Evolutionary conservation across 2,113 vertebrate genomes (phyloP), one percentile per base, ranked within the genome.

Genomic region (Pollachius pollachius): DNA sequence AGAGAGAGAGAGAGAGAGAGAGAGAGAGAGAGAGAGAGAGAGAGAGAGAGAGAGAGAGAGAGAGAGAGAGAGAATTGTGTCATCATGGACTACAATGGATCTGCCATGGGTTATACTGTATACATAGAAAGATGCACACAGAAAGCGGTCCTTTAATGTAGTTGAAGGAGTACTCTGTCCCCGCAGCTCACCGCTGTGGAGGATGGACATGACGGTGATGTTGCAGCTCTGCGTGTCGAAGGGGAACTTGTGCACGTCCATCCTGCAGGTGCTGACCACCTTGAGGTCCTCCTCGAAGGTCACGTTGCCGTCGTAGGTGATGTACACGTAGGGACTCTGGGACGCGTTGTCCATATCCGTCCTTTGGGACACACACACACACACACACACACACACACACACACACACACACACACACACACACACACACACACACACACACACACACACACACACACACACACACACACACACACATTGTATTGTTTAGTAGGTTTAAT

Each of bases 241-340:
- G 67, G 90, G 90, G 73, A 91, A 91, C 80, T 90, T 90, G 76
- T 91, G 71, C 41, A 91, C 69, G 8, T 90, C 83, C 85, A 91
- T 84, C 37, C 78, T 65, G 15, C 90, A 91, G 71, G 84, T 87
- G 81, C 83, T 88, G 61, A 90, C 75, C 34, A 88, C 72, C 21
- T 56, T 83, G 15, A 88, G 4, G 62, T 78, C 80, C 0, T 89
- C 75, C 1, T 89, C 87, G 8, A 18, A 37, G 0, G 0, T 0
- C 15, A 90, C 15, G 0, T 0, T 74, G 17, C 90, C 90, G 0
- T 86, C 4, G 4, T 83, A 2, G 18, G 30, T 23, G 18, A 90
- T 1, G 0, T 18, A 0, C 2, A 89, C 3, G 71, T 75, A 88
- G 2, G 80, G 83, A 16, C 62, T 83, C 2, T 17, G 19, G n/a